Evolutionary conservation across 2,888 invertebrate species (phyloP).

Genomic region (Lingula anatina): DNA sequence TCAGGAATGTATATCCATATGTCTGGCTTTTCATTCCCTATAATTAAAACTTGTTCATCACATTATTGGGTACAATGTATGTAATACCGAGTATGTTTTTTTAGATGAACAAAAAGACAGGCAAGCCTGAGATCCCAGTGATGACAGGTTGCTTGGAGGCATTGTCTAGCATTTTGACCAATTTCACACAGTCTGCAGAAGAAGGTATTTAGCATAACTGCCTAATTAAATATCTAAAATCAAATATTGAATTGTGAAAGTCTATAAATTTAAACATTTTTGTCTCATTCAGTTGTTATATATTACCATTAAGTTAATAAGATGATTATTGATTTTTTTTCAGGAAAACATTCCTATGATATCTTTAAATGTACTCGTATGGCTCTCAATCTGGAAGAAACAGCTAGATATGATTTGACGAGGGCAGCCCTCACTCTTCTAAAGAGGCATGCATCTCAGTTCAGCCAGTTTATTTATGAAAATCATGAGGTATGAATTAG

Average conservation of each 20-base stretch:
- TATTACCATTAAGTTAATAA: too few species aligned
- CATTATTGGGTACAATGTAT: too few species aligned
- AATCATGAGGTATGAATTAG: conserved; percentile 36
- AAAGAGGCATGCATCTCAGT: conserved; percentile 53
- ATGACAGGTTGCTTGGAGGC: conserved; percentile 51
- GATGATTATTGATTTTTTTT: background rate
- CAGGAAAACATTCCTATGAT: conserved; percentile 27
- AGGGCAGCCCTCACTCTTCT: conserved; percentile 54
- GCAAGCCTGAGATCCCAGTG: conserved; percentile 40
- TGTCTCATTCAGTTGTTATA: too few species aligned
- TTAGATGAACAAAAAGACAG: conserved; percentile 43
- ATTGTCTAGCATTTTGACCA: conserved; percentile 42
- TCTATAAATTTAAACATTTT: too few species aligned
- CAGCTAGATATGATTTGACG: conserved; percentile 40
- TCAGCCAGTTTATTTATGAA: conserved; percentile 46
- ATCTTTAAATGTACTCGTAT: conserved; percentile 39
- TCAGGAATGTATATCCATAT: too few species aligned
- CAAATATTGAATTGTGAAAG: too few species aligned
- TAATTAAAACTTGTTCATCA: too few species aligned
- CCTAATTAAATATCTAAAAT: too few species aligned
- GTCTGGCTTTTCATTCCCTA: too few species aligned
- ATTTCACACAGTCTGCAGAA: conserved; percentile 49
- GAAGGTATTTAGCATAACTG: too few species aligned
- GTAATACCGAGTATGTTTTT: too few species aligned
- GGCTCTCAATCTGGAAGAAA: conserved; percentile 31